Base-by-base conservation (phyloP, 2,888 invertebrate genomes). In the Andrena marginata region DNA sequence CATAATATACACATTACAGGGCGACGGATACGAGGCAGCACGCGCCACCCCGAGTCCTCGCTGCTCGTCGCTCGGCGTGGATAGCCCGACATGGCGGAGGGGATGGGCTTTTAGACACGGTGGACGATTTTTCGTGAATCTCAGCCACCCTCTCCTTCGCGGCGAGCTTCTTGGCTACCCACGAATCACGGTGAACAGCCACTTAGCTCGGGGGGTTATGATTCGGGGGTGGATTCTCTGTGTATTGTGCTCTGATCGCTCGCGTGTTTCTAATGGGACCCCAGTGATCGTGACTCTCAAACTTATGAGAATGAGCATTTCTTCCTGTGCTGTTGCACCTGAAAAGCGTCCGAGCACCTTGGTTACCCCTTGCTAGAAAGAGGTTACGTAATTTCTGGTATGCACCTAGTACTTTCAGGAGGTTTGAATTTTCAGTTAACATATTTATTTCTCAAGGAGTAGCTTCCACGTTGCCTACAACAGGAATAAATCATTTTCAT, bases 1-100 rank as follows among this genome's bases (percentile, higher is more conserved):
- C 92, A 93, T 93, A 93, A 93, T 93, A 93, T 92, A 92, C 92
- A 92, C 92, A 92, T 92, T 92, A 92, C 82, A 85, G 81, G 82
- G 80, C 82, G 85, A 82, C 82, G 89, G 86, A 68, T 88, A 70
- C 74, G 73, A 67, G 81, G 82, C 79, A 84, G 89, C 88, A 89
- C 89, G 89, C 88, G 87, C 84, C 88, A 77, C 72, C 63, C 78
- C 20, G 64, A 60, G 33, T 20, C 64, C 60, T 69, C 75, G 49
- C 31, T 68, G 42, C 71, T 60, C 56, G 26, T 51, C 67, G 29
- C 51, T 33, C 64, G 70, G 68, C 68, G 63, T 23, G 29, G 42
- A 63, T 62, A 54, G 23, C 33, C 51, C n/a, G 13, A 64, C 49
- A 54, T 26, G 48, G 13, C 20, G 64, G 42, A n/a, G 71, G 81